Evolutionary conservation across 2,797 vertebrate genomes (phyloP).

Genomic region (Lemur catta): DNA sequence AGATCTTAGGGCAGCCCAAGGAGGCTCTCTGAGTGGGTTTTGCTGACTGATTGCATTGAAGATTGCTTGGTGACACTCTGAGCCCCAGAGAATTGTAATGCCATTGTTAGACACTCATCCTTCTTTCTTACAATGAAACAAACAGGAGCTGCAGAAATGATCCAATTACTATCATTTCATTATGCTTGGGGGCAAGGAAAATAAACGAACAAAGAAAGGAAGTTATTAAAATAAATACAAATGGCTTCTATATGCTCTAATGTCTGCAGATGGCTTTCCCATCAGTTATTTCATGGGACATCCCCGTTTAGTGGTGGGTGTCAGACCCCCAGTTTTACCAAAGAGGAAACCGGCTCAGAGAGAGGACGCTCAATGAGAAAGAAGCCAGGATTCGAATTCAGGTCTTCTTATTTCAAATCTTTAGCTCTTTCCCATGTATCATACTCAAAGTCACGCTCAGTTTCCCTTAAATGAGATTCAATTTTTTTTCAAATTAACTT

Average conservation of each 20-base stretch:
- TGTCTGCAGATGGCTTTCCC: neutral
- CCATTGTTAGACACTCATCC: neutral
- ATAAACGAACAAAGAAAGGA: constrained; percentile 44
- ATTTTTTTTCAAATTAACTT: constrained; percentile 1
- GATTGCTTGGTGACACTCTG: neutral
- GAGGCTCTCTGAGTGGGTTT: neutral
- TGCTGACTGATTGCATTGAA: neutral
- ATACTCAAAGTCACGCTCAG: neutral
- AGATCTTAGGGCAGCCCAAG: neutral
- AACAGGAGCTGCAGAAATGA: neutral
- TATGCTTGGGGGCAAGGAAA: neutral
- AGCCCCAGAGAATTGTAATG: neutral
- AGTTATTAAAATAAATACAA: constrained; percentile 50
- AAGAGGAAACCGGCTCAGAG: neutral
- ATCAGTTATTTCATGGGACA: neutral
- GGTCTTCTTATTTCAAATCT: neutral
- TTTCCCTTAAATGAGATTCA: neutral
- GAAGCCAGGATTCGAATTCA: neutral
- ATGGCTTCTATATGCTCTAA: neutral
- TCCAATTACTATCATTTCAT: neutral
- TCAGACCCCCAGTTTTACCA: neutral
- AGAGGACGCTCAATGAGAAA: neutral
- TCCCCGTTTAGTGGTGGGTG: neutral
- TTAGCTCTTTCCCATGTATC: neutral
- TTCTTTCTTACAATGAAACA: constrained; percentile 10